Base-by-base conservation (phyloP, 2,888 invertebrate species). In the Eupithecia tripunctaria region DNA sequence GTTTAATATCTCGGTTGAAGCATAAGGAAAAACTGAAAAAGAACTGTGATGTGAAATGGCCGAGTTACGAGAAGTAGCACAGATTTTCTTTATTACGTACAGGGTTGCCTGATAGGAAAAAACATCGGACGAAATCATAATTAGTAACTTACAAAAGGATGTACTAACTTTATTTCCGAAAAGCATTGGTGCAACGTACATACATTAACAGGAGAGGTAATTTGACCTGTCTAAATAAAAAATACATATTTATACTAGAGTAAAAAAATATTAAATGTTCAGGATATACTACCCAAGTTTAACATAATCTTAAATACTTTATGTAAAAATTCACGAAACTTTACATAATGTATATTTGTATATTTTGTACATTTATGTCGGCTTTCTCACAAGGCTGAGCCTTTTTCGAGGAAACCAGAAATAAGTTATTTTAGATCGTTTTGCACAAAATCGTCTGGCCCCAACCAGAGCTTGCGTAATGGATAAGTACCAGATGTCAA, bases 11-110 rank as follows among this genome's bases (percentile, higher is more conserved):
- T 36, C 64, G 25, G 64, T 41, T 38, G 64, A 41, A 66, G n/a
- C 64, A 27, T 73, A 59, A 64, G 64, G 27, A 56, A 67, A 21
- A 64, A 70, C 64, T 47, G 51, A 51, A 67, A 73, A 67, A 67
- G 47, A 38, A 59, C 43, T 27, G 12, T 67, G 21, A 51, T 68
- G 65, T 63, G 36, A 63, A 60, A 74, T 67, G 59, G 27, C 65
- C 36, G 68, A 67, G 71, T 63, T 38, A 65, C 64, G 66, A 32
- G 62, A 70, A 67, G 64, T 71, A 41, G 74, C 68, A n/a, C 71
- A 69, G 68, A 68, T 68, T 71, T 71, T 66, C 47, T 67, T 67
- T 67, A 74, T 69, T 62, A 68, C 29, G 15, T 27, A 1, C 66
- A 74, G 74, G 71, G 74, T 59, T 73, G 74, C 25, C 25, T 38